These are phyloP conservation scores for Sarcophaga peregrina DNA, from an alignment of 1,140 invertebrate species.

Conservation along the genomic window DNA sequence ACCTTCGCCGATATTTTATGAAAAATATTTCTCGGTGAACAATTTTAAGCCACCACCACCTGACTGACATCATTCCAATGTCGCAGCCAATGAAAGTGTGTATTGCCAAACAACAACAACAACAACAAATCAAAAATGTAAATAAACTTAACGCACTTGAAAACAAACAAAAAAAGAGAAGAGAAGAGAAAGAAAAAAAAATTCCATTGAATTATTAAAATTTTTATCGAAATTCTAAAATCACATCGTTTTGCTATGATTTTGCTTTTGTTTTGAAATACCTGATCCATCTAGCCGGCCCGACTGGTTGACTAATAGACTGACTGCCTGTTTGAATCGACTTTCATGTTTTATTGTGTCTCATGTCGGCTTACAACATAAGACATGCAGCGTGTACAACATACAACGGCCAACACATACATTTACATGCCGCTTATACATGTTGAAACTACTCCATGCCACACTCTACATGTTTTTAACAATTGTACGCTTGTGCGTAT, in stretches of 20 bases:
- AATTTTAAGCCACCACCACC: background rate
- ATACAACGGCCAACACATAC: too few relatives aligned
- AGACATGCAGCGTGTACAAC: too few relatives aligned
- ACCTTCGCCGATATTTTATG: background rate
- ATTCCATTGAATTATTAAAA: background rate
- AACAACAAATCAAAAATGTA: background rate
- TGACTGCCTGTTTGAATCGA: too few relatives aligned
- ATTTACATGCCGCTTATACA: too few relatives aligned
- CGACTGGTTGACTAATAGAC: too few relatives aligned
- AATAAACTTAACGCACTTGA: slow-evolving; percentile 36
- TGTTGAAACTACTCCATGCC: background rate
- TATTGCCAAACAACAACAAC: background rate
- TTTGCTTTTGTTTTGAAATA: too few relatives aligned
- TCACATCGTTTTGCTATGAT: too few relatives aligned
- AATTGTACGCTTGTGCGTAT: background rate
- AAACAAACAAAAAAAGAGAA: background rate
- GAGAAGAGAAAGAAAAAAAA: too few relatives aligned
- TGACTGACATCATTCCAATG: background rate
- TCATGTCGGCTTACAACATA: too few relatives aligned
- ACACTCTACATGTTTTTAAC: background rate
- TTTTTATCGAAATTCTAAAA: background rate
- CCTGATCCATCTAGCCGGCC: too few relatives aligned
- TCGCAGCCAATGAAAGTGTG: background rate
- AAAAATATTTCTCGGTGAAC: background rate
- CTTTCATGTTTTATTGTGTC: too few relatives aligned